Conservation (phyloP, 1,140 invertebrate species). For the Pantala flavescens region DNA sequence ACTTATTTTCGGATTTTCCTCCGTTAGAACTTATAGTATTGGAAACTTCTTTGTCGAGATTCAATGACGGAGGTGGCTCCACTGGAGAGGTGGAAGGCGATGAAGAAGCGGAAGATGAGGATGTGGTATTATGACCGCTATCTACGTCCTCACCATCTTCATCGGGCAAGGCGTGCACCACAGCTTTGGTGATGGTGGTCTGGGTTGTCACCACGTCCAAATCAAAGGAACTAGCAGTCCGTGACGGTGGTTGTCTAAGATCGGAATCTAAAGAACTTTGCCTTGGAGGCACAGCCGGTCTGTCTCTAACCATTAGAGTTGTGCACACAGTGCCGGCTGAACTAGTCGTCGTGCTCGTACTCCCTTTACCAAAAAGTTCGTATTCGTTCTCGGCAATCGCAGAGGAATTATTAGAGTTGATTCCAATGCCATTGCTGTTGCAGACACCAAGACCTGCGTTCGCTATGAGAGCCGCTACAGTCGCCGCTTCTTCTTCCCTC, state of each 20-base stretch:
- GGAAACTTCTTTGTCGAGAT: conserved; percentile 44
- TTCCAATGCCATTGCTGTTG: conserved; percentile 17
- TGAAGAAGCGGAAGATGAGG: conserved; percentile 62
- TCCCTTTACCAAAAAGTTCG: conserved; percentile 77
- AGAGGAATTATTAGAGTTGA: conserved; percentile 40
- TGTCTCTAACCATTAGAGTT: conserved; percentile 49
- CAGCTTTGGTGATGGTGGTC: conserved; percentile 25
- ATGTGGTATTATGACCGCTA: conserved; percentile 69
- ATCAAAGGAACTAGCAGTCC: conserved; percentile 22
- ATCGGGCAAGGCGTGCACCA: conserved; percentile 50
- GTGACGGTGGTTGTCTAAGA: conserved; percentile 23
- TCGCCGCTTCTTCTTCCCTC: conserved; percentile 57
- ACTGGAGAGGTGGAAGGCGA: neutral
- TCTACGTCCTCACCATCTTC: conserved; percentile 58
- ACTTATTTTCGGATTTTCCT: neutral
- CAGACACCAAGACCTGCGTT: conserved; percentile 29
- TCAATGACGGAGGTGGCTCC: conserved; percentile 35
- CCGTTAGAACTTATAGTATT: conserved; percentile 21
- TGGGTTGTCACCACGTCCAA: conserved; percentile 18
- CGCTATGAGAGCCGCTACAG: conserved; percentile 20
- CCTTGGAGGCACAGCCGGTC: conserved; percentile 29
- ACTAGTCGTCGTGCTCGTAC: conserved; percentile 78
- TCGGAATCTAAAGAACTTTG: conserved; percentile 25
- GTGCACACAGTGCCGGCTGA: conserved; percentile 82
- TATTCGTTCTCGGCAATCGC: conserved; percentile 67